A percentile compares a stretch with the other conserved stretches of the same genome.
phyloP scores from a whole-genome alignment of 1,140 invertebrate genomes.

The Eumeta japonica region DNA sequence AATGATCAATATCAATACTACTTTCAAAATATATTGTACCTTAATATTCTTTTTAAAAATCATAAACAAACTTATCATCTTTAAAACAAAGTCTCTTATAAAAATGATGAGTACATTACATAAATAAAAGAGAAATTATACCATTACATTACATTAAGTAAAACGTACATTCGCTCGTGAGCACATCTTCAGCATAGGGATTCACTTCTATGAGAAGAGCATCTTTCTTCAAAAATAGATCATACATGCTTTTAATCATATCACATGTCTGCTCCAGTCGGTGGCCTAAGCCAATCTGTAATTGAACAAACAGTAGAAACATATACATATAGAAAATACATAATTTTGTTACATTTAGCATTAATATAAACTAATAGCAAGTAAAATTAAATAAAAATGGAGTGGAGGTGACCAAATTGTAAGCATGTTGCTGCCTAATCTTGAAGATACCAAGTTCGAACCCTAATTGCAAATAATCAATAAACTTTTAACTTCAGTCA shows the following conservation, averaged over 20 bases:
- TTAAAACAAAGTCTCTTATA: too few relatives aligned
- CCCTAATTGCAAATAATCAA: too few relatives aligned
- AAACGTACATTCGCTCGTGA: constrained; percentile 72
- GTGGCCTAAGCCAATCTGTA: constrained; percentile 74
- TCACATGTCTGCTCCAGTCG: constrained; percentile 72
- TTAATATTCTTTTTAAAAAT: too few relatives aligned
- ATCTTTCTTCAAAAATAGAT: constrained; percentile 88
- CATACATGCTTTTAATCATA: constrained; percentile 85
- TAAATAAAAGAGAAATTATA: background rate
- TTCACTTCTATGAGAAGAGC: constrained; percentile 94
- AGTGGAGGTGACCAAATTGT: too few relatives aligned
- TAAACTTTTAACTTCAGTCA: too few relatives aligned
- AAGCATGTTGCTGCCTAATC: too few relatives aligned
- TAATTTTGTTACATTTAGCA: background rate
- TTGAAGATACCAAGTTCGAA: too few relatives aligned
- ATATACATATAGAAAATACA: background rate
- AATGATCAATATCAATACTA: too few relatives aligned
- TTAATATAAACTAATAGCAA: too few relatives aligned
- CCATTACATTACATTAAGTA: background rate
- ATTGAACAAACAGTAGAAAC: constrained; percentile 1
- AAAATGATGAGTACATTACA: constrained; percentile 1
- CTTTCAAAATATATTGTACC: too few relatives aligned
- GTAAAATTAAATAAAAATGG: too few relatives aligned
- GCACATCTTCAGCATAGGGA: constrained; percentile 92
- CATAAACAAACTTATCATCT: too few relatives aligned